Evolutionary conservation across 2,888 invertebrate genomes (phyloP).

Genomic region (Nebria brevicollis): DNA sequence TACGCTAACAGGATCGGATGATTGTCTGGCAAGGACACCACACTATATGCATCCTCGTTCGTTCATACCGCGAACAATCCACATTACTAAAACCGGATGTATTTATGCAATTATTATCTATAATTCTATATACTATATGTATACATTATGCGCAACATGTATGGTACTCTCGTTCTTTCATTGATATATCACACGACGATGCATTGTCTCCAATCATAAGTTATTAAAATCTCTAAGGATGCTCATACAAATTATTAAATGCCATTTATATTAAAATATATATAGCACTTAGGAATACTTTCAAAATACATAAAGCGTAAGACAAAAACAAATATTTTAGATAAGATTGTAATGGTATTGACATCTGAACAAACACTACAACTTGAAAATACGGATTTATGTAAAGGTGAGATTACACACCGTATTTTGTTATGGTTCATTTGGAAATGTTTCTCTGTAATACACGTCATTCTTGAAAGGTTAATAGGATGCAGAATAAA

Average conservation of each 20-base stretch:
- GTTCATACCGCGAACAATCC: conserved; percentile 8
- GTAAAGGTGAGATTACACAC: not conserved
- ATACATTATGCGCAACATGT: not conserved
- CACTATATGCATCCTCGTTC: not conserved
- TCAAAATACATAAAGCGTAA: not conserved
- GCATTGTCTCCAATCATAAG: not conserved
- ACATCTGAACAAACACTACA: not conserved
- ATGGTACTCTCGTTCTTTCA: not conserved
- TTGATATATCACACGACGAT: not conserved
- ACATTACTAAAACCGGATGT: conserved; percentile 30
- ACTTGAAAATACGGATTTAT: not conserved
- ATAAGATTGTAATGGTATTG: not conserved
- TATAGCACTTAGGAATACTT: not conserved
- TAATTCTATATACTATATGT: conserved; percentile 3
- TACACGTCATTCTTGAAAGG: not conserved
- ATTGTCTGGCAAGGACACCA: conserved; percentile 11
- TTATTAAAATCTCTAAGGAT: too few relatives aligned
- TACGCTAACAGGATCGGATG: conserved; percentile 9
- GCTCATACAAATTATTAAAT: too few relatives aligned
- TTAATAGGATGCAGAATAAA: not conserved
- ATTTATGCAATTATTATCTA: conserved; percentile 43
- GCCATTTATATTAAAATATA: too few relatives aligned
- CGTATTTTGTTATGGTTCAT: not conserved
- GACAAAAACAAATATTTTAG: not conserved
- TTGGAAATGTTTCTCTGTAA: not conserved